Evolutionary conservation across 2,797 vertebrate species (phyloP), one percentile per base, ranked within the genome.

Genomic region (Megalops cyprinoides): DNA sequence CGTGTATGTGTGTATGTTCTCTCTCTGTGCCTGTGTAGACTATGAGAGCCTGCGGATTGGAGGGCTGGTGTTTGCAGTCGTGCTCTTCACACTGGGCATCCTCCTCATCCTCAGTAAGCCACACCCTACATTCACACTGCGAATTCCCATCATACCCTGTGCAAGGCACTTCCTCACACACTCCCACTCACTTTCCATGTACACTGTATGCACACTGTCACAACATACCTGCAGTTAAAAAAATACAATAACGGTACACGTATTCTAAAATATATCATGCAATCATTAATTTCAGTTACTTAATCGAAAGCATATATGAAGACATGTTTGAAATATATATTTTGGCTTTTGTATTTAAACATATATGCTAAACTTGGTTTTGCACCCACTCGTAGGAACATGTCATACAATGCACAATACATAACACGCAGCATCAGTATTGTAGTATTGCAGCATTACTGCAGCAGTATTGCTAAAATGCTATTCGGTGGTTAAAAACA

Each of bases 31-130:
- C 53, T 77, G 67, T 58, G 0, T 78, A 99, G 98, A 99, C 87
- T 99, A 99, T 86, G 94, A 98, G 88, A 99, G 92, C 85, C 95
- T 99, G 91, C 93, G 98, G 92, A 98, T 99, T 2, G 96, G 97
- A 1, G 98, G 98, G 23, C 78, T 99, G 92, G 95, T 94, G 25
- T 96, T 98, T 23, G 98, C 97, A 0, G 97, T 98, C 86, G 95
- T 98, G 77, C 94, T 99, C 74, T 99, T 99, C 89, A 93, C 94
- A 0, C 91, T 99, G 2, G 98, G 98, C 56, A 97, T 99, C 69
- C 96, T 99, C 25, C 96, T 99, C 20, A 99, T 99, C 81, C 95
- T 99, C 79, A 99, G 98, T 99, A 88, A 96, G 98, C 86, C 7
- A 49, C 76, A 20, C 37, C 55, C 34, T 25, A 9, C 20, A 34